Evolutionary conservation across 2,113 vertebrate genomes (phyloP), one percentile per base, ranked within the genome.

Genomic region (Zingel zingel): DNA sequence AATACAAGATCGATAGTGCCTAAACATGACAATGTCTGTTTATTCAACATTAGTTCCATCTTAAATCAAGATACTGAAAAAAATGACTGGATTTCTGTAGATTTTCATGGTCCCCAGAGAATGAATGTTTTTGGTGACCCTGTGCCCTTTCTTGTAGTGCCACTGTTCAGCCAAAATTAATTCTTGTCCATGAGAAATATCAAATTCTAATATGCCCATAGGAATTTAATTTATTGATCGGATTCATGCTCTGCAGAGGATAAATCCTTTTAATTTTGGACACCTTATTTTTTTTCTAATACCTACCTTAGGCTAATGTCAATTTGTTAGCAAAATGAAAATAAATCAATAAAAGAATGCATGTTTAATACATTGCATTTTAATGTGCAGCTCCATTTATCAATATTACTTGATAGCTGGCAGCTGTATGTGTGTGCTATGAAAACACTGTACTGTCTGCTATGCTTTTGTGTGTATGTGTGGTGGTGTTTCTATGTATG

Each of bases 401-500:
- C 70, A 6, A 53, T 36, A 48, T 70, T 9, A 50, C 7, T 5
- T 12, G n/a, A 69, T 36, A 73, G 53, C 23, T 16, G 7, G n/a
- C 76, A 2, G 21, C 13, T 65, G 19, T 43, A 11, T 62, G 27
- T 57, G 23, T 61, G 59, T 50, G 18, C 19, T 10, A 74, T 58
- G 43, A 50, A 71, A 68, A 57, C 51, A 15, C 18, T 13, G 30
- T 39, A 54, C 45, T 57, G 30, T 78, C 56, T 76, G 50, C 93
- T 65, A 2, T 58, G 54, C 3, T 5, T 43, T 43, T 69, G 53
- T 64, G 33, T 72, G 53, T 58, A 56, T 70, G n/a, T 50, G 36
- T 5, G 15, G 7, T 25, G 7, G 14, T 73, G 65, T 66, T n/a
- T 59, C 63, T 92, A 92, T 56, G 19, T 74, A 4, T 11, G 4